phyloP scores from a whole-genome alignment of 2,113 vertebrate genomes.

The rat (Rattus norvegicus) region GRCr8 NC_086031.1:52127001-52127500 shows the following conservation, averaged over 20 bases:
- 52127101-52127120: not conserved
- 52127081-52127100: not conserved
- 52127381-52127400: not conserved
- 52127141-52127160: not conserved
- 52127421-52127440: not conserved
- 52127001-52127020: not conserved
- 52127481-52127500: not conserved
- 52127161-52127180: fast-evolving
- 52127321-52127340: too few relatives aligned
- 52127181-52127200: not conserved
- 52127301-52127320: not conserved
- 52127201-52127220: not conserved
- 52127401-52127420: not conserved
- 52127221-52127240: not conserved
- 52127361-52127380: not conserved
- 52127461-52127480: not conserved
- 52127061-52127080: not conserved
- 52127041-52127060: not conserved
- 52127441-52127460: not conserved
- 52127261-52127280: not conserved
- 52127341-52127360: too few relatives aligned
- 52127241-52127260: not conserved
- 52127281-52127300: too few relatives aligned
- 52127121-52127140: too few relatives aligned
- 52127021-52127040: not conserved